Evolutionary conservation across 1,140 invertebrate genomes (phyloP), one percentile per base, ranked within the genome.

Genomic region (Oncopeltus fasciatus): DNA sequence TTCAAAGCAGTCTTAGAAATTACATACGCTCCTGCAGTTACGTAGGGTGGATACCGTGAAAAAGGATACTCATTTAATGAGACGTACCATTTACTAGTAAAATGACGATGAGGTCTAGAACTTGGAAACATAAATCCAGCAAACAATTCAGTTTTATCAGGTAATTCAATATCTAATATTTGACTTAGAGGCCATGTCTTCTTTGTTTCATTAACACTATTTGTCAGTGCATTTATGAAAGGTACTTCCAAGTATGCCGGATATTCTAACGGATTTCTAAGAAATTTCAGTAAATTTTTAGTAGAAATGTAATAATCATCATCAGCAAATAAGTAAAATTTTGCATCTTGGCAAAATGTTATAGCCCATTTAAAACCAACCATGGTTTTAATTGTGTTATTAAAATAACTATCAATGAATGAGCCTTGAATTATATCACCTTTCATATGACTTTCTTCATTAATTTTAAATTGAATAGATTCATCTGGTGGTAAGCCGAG

Each of bases 301-400:
- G 86, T 81, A 1, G 90, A 94, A 24, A 95, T 81, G 72, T 92
- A 95, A 75, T 92, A 90, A 70, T 95, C 92, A 72, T 96, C 92
- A 72, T 95, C 92, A 14, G 87, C 82, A 74, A 95, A 94, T 69
- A 94, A 79, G 64, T 90, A 90, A 74, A 85, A 94, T 67, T 86
- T 84, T 0, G 88, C 84, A 38, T 80, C 79, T 0, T 78, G 72
- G 71, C 90, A 95, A 69, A 81, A 78, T 56, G 83, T 78, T 28
- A 82, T 79, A 18, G 83, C 80, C 92, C 92, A 95, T 63, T 85
- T 84, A 66, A 95, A 82, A 0, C 84, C 83, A 76, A 89, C 85
- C 82, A 95, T 88, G 0, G 90, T 92, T 77, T 95, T 95, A n/a
- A 91, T 83, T 0, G 92, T 95, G 70, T 94, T 95, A 70, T 95